phyloP scores from a whole-genome alignment of 2,797 vertebrate species.

The Orientallactaga sibirica region DNA sequence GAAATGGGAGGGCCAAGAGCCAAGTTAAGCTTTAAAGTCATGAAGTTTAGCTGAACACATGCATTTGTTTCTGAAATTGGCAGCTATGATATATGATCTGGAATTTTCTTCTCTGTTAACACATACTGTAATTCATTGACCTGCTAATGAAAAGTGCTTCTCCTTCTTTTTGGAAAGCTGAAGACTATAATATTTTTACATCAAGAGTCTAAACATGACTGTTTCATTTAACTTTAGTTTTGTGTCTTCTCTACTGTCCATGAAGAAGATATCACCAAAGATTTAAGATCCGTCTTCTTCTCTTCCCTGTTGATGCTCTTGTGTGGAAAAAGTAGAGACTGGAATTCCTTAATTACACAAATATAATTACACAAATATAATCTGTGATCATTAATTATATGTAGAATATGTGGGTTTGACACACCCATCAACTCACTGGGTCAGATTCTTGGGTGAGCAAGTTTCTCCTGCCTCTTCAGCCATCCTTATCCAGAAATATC shows the following conservation, averaged over 20 bases:
- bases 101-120: neutral
- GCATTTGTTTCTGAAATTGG: slow-evolving; percentile 40
- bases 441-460: neutral
- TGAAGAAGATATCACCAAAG: neutral
- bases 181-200: neutral
- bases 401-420: neutral
- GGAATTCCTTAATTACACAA: neutral
- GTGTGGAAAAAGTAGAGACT: neutral
- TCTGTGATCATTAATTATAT: neutral
- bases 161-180: neutral
- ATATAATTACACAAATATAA: neutral
- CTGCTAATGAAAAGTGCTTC: neutral
- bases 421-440: neutral
- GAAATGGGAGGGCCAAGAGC: neutral
- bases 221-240: slow-evolving; percentile 14
- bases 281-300: neutral
- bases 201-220: neutral
- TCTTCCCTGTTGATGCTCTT: neutral
- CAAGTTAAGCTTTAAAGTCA: slow-evolving; percentile 19
- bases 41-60: neutral
- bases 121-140: neutral
- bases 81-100: neutral
- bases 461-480: neutral
- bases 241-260: neutral
- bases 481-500: neutral